These are phyloP conservation scores for Mythimna albipuncta DNA, from an alignment of 2,888 invertebrate genomes.

Conservation along the genomic window DNA sequence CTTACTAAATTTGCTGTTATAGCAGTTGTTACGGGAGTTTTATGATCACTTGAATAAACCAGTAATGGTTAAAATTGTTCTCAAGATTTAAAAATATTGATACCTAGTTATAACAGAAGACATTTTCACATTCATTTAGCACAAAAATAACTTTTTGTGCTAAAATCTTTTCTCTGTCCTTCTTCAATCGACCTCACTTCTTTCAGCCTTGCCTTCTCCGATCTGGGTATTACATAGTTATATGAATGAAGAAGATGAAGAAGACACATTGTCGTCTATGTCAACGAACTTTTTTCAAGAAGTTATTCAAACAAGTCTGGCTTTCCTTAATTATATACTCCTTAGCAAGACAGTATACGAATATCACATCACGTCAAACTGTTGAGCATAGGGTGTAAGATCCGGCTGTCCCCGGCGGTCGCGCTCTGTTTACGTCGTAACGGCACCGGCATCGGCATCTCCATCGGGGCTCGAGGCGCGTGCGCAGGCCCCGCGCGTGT, in stretches of 20 bases:
- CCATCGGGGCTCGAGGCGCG: slow-evolving; percentile 30
- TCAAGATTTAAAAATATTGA: background rate
- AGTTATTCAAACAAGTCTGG: background rate
- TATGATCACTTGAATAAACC: background rate
- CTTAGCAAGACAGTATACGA: background rate
- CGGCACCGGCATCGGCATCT: slow-evolving; percentile 14
- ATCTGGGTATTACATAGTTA: background rate
- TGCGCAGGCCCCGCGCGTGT: slow-evolving; percentile 15
- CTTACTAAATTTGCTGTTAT: background rate
- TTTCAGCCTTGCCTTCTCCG: too few relatives aligned
- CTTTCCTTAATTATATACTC: background rate
- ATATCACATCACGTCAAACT: background rate
- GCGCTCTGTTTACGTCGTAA: slow-evolving; percentile 56
- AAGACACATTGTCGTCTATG: background rate
- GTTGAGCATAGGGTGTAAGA: slow-evolving; percentile 39
- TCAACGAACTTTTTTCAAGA: background rate
- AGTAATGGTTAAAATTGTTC: background rate
- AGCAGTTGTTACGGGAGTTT: background rate
- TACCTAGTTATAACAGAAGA: background rate
- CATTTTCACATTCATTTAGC: too few relatives aligned
- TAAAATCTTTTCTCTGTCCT: too few relatives aligned
- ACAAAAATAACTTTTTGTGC: too few relatives aligned
- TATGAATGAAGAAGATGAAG: too few relatives aligned
- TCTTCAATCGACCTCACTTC: too few relatives aligned
- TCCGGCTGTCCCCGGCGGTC: slow-evolving; percentile 47